A percentile compares a stretch with the other conserved stretches of the same genome.
phyloP scores from a whole-genome alignment of 1,140 invertebrate genomes.

The Microplitis demolitor region DNA sequence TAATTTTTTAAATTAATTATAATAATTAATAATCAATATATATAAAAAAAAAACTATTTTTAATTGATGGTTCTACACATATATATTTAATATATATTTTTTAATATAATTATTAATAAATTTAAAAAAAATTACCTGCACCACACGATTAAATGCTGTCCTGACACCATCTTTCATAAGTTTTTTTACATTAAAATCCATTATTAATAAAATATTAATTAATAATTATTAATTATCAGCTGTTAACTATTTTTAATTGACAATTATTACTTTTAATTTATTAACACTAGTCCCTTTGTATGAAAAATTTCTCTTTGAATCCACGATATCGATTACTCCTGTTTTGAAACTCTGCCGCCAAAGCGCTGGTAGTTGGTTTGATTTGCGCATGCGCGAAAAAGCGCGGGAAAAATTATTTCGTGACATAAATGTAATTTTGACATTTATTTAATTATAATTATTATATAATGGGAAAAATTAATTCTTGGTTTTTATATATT shows the following conservation, averaged over 20 bases:
- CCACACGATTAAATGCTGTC: slow-evolving; percentile 83
- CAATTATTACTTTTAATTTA: no score
- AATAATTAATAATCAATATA: not conserved
- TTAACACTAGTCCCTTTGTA: no score
- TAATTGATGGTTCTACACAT: no score
- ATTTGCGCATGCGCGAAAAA: not conserved
- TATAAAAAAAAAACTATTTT: no score
- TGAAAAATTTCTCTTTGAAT: no score
- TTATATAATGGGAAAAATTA: no score
- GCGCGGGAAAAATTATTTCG: not conserved
- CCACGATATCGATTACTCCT: not conserved
- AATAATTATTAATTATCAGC: no score
- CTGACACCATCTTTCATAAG: slow-evolving; percentile 83
- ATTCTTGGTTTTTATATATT: no score
- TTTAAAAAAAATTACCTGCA: slow-evolving; percentile 70
- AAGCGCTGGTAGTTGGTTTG: not conserved
- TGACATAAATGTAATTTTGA: not conserved
- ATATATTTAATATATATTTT: no score
- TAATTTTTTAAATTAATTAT: no score
- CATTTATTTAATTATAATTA: not conserved
- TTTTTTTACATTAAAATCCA: slow-evolving; percentile 84
- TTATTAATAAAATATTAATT: slow-evolving; percentile 33
- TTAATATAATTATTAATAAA: no score
- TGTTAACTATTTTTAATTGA: no score
- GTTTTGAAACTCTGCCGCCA: not conserved